Conservation (phyloP, 2,113 vertebrate genomes). For the Mesitornis unicolor region DNA sequence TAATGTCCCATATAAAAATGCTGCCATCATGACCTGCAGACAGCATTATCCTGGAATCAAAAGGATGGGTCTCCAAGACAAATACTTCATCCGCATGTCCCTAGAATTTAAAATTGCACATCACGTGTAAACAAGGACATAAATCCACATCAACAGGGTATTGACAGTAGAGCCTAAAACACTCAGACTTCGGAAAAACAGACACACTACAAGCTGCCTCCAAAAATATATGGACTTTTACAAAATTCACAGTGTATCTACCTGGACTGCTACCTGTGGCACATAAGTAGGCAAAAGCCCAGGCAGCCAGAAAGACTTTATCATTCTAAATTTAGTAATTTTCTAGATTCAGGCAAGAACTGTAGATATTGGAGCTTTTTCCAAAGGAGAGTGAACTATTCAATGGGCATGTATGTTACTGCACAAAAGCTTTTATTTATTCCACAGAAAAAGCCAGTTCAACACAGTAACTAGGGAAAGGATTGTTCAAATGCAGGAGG, state of each 20-base stretch:
- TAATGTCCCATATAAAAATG: conserved; percentile 94
- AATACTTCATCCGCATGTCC: conserved; percentile 96
- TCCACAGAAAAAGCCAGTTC: background rate
- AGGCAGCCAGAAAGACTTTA: background rate
- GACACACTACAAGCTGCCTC: background rate
- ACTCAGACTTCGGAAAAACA: background rate
- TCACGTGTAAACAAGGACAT: background rate
- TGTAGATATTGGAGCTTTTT: background rate
- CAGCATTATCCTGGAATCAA: conserved; percentile 92
- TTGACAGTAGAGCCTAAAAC: background rate
- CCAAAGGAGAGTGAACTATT: background rate
- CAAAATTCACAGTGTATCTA: background rate
- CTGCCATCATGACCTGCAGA: conserved; percentile 97
- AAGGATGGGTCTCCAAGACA: conserved; percentile 96
- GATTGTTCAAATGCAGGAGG: background rate
- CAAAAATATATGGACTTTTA: background rate
- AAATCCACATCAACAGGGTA: background rate
- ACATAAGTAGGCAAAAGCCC: background rate
- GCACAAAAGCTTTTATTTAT: background rate
- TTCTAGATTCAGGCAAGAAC: background rate
- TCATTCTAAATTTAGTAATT: background rate
- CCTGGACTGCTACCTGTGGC: background rate
- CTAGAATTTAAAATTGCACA: conserved; percentile 66
- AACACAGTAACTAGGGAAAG: background rate
- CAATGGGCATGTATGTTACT: background rate